These are phyloP conservation scores for Caradrina kadenii DNA, from an alignment of 2,888 invertebrate species.

Conservation along the genomic window DNA sequence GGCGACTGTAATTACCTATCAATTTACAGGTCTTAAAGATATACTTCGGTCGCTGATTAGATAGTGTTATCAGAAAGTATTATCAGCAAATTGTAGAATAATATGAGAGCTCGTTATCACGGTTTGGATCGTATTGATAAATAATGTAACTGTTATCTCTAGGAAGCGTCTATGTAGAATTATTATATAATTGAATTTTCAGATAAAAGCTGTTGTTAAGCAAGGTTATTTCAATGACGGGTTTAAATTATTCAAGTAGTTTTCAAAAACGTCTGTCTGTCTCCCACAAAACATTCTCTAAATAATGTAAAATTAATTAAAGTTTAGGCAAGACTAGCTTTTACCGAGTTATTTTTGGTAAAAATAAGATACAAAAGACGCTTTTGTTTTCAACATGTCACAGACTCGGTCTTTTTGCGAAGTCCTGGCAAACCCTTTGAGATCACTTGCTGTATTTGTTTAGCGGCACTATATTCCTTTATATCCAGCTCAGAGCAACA, in stretches of 20 bases:
- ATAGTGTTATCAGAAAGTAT: constrained; percentile 57
- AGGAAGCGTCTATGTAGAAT: constrained; percentile 38
- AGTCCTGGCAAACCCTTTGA: constrained; percentile 39
- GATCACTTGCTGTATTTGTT: constrained; percentile 34
- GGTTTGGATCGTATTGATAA: constrained; percentile 38
- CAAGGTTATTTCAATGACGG: constrained; percentile 18
- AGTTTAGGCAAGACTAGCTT: constrained; percentile 7
- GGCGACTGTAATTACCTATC: constrained; percentile 37
- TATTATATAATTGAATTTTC: constrained; percentile 27
- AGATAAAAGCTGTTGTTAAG: constrained; percentile 10
- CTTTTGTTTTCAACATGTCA: constrained; percentile 34
- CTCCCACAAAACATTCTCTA: not conserved
- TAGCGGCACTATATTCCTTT: constrained; percentile 41
- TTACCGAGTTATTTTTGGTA: constrained; percentile 17
- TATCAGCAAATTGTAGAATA: constrained; percentile 67
- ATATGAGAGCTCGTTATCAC: constrained; percentile 55
- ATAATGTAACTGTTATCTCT: constrained; percentile 46
- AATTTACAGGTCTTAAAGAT: constrained; percentile 37
- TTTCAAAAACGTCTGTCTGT: not conserved
- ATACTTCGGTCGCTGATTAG: constrained; percentile 56
- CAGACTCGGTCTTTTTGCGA: constrained; percentile 27
- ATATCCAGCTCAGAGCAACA: constrained; percentile 25
- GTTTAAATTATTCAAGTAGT: constrained; percentile 9
- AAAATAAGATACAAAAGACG: constrained; percentile 31
- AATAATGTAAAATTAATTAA: constrained; percentile 21